Base-by-base conservation (phyloP, 2,113 vertebrate species). In the Aldabrachelys gigantea region DNA sequence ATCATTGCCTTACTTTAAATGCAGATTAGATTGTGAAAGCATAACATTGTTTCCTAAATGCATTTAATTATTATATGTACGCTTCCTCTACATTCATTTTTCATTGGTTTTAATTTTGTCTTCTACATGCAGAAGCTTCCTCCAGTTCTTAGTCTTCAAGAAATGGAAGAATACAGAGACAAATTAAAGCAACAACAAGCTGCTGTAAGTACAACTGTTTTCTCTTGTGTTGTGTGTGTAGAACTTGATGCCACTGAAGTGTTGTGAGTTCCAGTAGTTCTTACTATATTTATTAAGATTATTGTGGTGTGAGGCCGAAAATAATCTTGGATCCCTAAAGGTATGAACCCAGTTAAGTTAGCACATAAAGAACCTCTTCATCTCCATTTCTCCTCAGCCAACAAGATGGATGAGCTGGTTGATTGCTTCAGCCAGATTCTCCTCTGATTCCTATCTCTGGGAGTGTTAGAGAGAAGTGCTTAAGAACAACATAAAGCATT, bases 131-230 rank as follows among this genome's bases (percentile, higher is more conserved):
- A 99, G 99, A 99, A 99, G 96, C 99, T 99, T 88, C 99, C 99
- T 86, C 98, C 99, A 85, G 98, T 99, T 96, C 98, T 99, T 92
- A 99, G 98, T 97, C 99, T 99, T 94, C 99, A 99, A 97, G 99
- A 99, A 92, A 95, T 99, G 89, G 99, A 99, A 92, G 99, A 99
- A 5, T 98, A 99, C 96, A 98, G 99, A 98, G 99, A 99, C 97
- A 99, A 99, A 92, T 96, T 99, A 88, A 99, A 99, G 96, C 98
- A 98, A 97, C 99, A 99, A 82, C 99, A 99, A 97, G 99, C 99
- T 91, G 99, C 99, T 54, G 99, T 99, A 97, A 99, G 99, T 99
- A 84, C 80, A 89, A 22, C 44, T 44, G 27, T 92, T 95, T 82
- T 13, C 16, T 80, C 27, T 35, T 38, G 9, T 81, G 3, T 82